These are phyloP conservation scores for Heteropelma amictum DNA, from an alignment of 2,888 invertebrate species.

Conservation along the genomic window DNA sequence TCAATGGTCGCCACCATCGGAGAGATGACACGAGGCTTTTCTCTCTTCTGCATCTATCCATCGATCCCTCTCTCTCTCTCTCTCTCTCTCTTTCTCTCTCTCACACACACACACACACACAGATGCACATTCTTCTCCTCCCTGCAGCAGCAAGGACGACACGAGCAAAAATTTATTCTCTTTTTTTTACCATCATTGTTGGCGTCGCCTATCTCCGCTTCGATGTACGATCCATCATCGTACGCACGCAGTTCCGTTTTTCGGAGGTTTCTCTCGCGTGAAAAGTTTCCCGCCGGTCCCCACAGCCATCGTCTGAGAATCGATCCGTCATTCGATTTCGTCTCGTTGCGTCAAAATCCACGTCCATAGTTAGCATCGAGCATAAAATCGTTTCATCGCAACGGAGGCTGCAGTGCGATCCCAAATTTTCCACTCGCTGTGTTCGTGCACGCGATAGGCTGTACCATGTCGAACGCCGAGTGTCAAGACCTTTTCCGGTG, in stretches of 20 bases:
- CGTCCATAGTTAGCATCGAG: slow-evolving; percentile 49
- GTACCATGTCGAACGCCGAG: slow-evolving; percentile 20
- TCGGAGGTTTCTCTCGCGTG: slow-evolving; percentile 33
- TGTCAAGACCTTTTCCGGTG: neutral
- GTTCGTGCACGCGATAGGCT: slow-evolving; percentile 23
- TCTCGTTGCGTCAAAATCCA: slow-evolving; percentile 68
- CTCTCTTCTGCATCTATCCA: neutral
- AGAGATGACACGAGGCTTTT: slow-evolving; percentile 10
- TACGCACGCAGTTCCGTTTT: slow-evolving; percentile 70
- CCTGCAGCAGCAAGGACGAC: slow-evolving; percentile 23
- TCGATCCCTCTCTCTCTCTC: neutral
- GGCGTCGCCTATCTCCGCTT: slow-evolving; percentile 60
- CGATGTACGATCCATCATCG: slow-evolving; percentile 74
- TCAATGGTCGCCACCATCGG: slow-evolving; percentile 22
- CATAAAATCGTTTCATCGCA: slow-evolving; percentile 52
- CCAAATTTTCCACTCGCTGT: slow-evolving; percentile 33
- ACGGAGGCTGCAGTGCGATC: slow-evolving; percentile 32
- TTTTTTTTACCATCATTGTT: slow-evolving; percentile 37
- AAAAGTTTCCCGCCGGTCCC: slow-evolving; percentile 25
- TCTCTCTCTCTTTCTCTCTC: neutral
- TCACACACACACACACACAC: neutral
- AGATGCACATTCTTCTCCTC: slow-evolving; percentile 2
- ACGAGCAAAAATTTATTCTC: slow-evolving; percentile 33
- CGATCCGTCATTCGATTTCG: slow-evolving; percentile 75
- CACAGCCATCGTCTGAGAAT: slow-evolving; percentile 63